A percentile compares a stretch with the other conserved stretches of the same genome.
phyloP scores from a whole-genome alignment of 2,888 invertebrate species.

The Scaeva pyrastri region DNA sequence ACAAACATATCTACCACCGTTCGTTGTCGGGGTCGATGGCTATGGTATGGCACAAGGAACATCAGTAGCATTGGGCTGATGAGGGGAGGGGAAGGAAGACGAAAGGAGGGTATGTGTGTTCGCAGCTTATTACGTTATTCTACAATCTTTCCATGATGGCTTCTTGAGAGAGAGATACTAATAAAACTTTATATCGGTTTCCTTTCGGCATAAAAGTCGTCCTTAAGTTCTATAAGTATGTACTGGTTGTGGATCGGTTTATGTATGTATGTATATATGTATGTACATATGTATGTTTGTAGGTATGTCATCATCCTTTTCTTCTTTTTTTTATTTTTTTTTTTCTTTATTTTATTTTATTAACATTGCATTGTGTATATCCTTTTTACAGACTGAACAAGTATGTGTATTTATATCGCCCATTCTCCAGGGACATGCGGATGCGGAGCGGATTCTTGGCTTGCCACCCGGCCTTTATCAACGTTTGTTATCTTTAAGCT shows the following conservation, averaged over 20 bases:
- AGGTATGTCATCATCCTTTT: too few relatives aligned
- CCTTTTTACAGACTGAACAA: constrained; percentile 74
- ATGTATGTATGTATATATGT: constrained; percentile 47
- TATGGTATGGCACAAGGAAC: neutral
- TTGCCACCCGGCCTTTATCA: constrained; percentile 32
- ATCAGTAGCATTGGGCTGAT: too few relatives aligned
- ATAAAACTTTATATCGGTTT: constrained; percentile 76
- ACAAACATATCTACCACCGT: neutral
- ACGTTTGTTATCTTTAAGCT: constrained; percentile 72
- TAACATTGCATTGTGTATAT: constrained; percentile 75
- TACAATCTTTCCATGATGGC: constrained; percentile 76
- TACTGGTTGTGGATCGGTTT: constrained; percentile 25
- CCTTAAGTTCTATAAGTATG: constrained; percentile 54
- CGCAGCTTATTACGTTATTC: constrained; percentile 76
- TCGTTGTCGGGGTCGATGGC: constrained; percentile 5
- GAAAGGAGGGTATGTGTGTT: constrained; percentile 72
- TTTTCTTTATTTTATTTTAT: constrained; percentile 44
- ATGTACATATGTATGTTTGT: constrained; percentile 60
- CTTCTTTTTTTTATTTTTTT: constrained; percentile 6
- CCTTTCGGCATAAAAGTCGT: constrained; percentile 75
- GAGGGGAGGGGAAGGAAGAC: too few relatives aligned
- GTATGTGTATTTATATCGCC: constrained; percentile 65
- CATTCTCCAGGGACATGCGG: constrained; percentile 36
- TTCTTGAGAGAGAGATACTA: constrained; percentile 76
- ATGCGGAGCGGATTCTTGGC: constrained; percentile 17